Conservation (phyloP, 64 coral and sea anemone genomes). For the Pocillopora verrucosa region DNA sequence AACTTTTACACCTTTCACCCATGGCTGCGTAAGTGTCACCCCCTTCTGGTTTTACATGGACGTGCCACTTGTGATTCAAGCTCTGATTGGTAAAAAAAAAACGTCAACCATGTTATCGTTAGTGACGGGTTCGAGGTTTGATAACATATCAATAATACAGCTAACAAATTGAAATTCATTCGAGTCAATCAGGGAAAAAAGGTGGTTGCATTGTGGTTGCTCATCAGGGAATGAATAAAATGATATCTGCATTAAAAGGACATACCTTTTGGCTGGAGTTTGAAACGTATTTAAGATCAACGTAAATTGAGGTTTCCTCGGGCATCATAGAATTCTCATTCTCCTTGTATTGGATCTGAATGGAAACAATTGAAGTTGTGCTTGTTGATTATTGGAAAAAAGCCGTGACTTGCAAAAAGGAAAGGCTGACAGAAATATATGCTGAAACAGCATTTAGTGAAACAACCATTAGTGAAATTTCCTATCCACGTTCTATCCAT, state of each 20-base stretch:
- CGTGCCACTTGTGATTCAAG: conserved; percentile 86
- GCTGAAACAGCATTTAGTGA: too few relatives aligned
- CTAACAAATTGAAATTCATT: too few relatives aligned
- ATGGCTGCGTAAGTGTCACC: conserved; percentile 42
- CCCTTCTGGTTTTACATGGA: conserved; percentile 76
- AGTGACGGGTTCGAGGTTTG: too few relatives aligned
- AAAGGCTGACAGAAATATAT: too few relatives aligned
- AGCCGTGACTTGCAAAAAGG: too few relatives aligned
- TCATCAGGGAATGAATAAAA: neutral
- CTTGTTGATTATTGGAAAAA: too few relatives aligned
- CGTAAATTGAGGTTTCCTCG: conserved; percentile 30
- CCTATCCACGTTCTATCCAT: too few relatives aligned
- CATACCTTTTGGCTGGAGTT: conserved; percentile 26
- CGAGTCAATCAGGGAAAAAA: neutral
- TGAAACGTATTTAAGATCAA: neutral
- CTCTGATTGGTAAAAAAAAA: conserved; percentile 31
- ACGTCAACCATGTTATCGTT: neutral
- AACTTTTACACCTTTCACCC: conserved; percentile 68
- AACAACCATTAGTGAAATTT: too few relatives aligned
- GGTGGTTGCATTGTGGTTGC: neutral
- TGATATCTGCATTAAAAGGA: neutral
- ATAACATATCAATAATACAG: too few relatives aligned
- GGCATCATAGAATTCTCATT: neutral
- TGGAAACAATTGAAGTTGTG: neutral
- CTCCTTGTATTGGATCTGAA: conserved; percentile 19